Base-by-base conservation (phyloP, 2,113 vertebrate genomes). In the Daphoenositta chrysoptera region DNA sequence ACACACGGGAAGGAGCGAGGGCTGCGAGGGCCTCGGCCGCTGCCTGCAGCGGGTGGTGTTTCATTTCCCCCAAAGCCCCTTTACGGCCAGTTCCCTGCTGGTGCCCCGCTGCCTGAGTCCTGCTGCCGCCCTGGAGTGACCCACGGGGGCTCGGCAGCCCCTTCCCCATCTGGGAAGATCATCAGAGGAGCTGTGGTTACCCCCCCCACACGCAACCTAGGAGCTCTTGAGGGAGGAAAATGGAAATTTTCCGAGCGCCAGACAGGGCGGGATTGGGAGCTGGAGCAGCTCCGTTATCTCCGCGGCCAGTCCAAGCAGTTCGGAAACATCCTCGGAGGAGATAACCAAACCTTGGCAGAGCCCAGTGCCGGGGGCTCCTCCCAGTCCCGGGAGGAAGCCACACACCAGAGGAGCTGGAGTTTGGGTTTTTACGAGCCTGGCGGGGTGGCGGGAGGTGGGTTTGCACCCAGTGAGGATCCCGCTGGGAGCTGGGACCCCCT, bases 271-370 rank as follows among this genome's bases (percentile, higher is more conserved):
- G 72, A 70, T 1, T 5, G 71, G 61, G 86, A 69, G 8, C 26
- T 4, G 4, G 24, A 1, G 18, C 42, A 14, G 76, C 86, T 58
- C 71, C 5, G 33, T 75, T 94, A 90, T 90, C 94, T 71, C 56
- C 51, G 24, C 2, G 2, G 22, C 60, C 95, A 87, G 90, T 12
- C 48, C 71, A 8, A 88, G 91, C 44, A 19, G 23, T 7, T 94
- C 65, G 63, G 93, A 94, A 92, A 92, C 72, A 45, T 92, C 93
- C 83, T 87, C 7, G 77, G 89, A 87, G 90, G 77, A 82, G 89
- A 96, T 87, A 96, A 95, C 53, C 60, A 40, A 77, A 47, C 39
- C 68, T 70, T 78, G 90, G 96, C 94, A 56, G 42, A 75, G 80
- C 91, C 1, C 6, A 45, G 56, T 0, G 1, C 84, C 10, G 14